Percentiles rank a stretch among this genome's conserved stretches.
Evolutionary conservation across 1,140 invertebrate genomes (phyloP).

Genomic region (Ruditapes philippinarum): DNA sequence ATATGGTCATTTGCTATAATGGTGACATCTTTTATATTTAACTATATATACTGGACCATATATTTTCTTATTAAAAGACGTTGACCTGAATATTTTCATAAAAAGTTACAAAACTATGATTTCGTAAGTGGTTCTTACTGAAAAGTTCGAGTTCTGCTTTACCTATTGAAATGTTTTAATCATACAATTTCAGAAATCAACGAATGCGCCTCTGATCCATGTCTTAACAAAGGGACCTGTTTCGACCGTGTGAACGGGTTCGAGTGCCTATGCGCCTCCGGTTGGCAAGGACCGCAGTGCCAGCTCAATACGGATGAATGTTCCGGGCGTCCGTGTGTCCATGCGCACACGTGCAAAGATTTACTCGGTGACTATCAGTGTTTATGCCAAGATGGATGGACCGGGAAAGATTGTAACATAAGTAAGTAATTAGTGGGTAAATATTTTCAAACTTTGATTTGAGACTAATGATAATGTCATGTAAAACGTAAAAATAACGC

Average conservation of each 20-base stretch:
- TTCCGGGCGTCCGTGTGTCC: slow-evolving; percentile 83
- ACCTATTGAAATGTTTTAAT: too few relatives aligned
- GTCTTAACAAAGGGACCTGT: slow-evolving; percentile 96
- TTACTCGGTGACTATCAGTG: slow-evolving; percentile 82
- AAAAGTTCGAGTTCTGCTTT: too few relatives aligned
- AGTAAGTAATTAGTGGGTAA: slow-evolving; percentile 80
- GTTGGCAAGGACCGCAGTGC: slow-evolving; percentile 88
- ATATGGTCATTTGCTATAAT: too few relatives aligned
- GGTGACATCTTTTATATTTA: too few relatives aligned
- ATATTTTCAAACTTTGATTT: too few relatives aligned
- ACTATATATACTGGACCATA: too few relatives aligned
- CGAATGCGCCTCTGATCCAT: slow-evolving; percentile 94
- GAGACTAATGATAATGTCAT: too few relatives aligned
- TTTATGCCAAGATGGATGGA: slow-evolving; percentile 84
- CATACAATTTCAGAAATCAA: slow-evolving; percentile 86
- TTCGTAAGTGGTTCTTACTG: too few relatives aligned
- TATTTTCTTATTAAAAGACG: too few relatives aligned
- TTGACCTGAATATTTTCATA: too few relatives aligned
- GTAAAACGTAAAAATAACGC: too few relatives aligned
- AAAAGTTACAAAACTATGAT: too few relatives aligned
- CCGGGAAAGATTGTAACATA: slow-evolving; percentile 84
- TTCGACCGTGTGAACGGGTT: slow-evolving; percentile 90
- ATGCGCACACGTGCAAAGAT: slow-evolving; percentile 82
- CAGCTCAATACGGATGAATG: slow-evolving; percentile 84
- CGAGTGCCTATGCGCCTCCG: slow-evolving; percentile 92